phyloP scores from a whole-genome alignment of 2,888 invertebrate species.

The Aricia artaxerxes region DNA sequence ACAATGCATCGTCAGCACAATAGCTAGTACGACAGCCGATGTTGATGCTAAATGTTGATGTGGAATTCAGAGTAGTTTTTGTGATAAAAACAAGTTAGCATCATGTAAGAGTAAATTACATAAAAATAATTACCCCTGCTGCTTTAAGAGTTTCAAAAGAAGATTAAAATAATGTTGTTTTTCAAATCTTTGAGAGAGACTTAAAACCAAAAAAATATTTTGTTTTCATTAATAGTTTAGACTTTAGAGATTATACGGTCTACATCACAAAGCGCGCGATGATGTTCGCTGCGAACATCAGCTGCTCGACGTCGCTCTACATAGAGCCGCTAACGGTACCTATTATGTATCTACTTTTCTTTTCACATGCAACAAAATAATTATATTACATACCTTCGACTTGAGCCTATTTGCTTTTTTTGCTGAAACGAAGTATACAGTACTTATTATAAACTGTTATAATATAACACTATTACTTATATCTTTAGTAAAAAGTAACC shows the following conservation, averaged over 20 bases:
- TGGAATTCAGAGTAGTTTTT: not conserved
- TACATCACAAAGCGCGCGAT: not conserved
- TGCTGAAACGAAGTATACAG: too few species aligned
- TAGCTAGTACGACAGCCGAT: not conserved
- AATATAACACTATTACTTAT: too few species aligned
- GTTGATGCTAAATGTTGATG: not conserved
- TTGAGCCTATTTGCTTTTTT: too few species aligned
- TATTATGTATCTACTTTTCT: not conserved
- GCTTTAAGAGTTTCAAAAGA: too few species aligned
- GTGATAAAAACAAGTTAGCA: not conserved
- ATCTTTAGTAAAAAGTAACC: too few species aligned
- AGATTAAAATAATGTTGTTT: too few species aligned
- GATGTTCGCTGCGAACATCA: not conserved
- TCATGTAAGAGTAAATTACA: not conserved
- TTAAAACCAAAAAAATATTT: too few species aligned
- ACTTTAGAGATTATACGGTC: too few species aligned
- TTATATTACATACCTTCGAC: too few species aligned
- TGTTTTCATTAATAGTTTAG: too few species aligned
- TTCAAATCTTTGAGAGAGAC: too few species aligned
- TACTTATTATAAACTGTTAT: too few species aligned
- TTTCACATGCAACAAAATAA: not conserved
- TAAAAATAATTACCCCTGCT: not conserved
- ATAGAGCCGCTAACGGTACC: not conserved
- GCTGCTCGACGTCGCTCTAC: not conserved
- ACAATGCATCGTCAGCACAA: constrained; percentile 19